These are phyloP conservation scores for Pseudorectes ferrugineus DNA, from an alignment of 2,113 vertebrate species.

Conservation along the genomic window DNA sequence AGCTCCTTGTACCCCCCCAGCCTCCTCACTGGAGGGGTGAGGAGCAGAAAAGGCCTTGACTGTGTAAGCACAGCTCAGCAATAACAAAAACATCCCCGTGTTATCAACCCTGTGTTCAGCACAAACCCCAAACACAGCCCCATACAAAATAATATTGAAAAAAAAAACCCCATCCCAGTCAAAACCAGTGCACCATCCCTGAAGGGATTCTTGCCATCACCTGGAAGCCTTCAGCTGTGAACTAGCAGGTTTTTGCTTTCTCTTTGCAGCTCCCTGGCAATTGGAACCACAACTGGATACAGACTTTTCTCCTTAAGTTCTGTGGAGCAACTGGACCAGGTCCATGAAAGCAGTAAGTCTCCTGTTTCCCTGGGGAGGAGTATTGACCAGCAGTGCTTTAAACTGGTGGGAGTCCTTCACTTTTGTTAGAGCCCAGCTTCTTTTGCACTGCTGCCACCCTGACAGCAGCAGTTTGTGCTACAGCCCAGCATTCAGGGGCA, in stretches of 20 bases:
- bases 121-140: not conserved
- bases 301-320: constrained; percentile 90
- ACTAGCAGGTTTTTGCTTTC: not conserved
- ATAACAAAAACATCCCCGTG: not conserved
- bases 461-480: not conserved
- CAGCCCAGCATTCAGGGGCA: not conserved
- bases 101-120: not conserved
- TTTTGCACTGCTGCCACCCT: not conserved
- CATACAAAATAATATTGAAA: not conserved
- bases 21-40: not conserved
- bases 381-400: not conserved
- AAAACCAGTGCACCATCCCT: not conserved
- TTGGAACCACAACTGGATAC: constrained; percentile 89
- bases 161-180: not conserved
- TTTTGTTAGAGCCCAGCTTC: not conserved
- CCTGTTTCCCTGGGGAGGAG: not conserved
- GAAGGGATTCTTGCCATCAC: not conserved
- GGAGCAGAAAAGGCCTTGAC: not conserved
- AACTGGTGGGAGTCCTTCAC: not conserved
- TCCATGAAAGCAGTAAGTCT: constrained; percentile 91
- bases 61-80: not conserved
- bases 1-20: not conserved
- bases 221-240: not conserved
- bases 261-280: constrained; percentile 84
- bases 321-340: constrained; percentile 92